Base-by-base conservation (phyloP, 2,113 vertebrate genomes). In the Reinhardtius hippoglossoides region DNA sequence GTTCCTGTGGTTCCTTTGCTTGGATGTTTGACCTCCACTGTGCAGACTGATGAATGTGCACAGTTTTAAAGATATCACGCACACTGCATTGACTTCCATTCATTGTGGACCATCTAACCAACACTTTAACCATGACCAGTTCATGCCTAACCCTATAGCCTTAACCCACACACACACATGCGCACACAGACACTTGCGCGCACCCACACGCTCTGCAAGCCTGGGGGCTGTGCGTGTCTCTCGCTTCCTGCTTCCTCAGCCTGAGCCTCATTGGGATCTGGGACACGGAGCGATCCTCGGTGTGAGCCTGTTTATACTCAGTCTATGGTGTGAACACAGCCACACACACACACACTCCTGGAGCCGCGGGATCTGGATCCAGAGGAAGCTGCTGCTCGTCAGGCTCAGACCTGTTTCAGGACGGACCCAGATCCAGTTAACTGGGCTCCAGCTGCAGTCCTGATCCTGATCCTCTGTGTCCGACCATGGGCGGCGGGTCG, bases 231-330 rank as follows among this genome's bases (percentile, higher is more conserved):
- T 40, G 56, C 16, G 61, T 69, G n/a, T 23, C 27, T 64, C 16
- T 74, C 72, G 64, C 85, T 91, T 91, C 87, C 89, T 86, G 82
- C 54, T 90, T 91, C 76, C 23, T 68, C 37, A 37, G n/a, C 46
- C 9, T 35, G 12, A 52, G 59, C 40, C 67, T 15, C 2, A n/a
- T 48, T 13, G 21, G 74, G 23, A 59, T 31, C 66, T 20, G 15
- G 21, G 20, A 24, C 21, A 24, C 20, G 54, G 8, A 56, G 21
- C 20, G 54, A 4, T 13, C 21, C 3, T 4, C 20, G 54, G 21
- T 20, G 54, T 12, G 10, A 24, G 14, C 21, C 52, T 50, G 40
- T 13, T 13, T 13, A 2, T 3, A 13, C 9, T 3, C 40, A 3
- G 12, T 42, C 40, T 13, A 13, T 10, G 10, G 40, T 42, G 40